Conservation (phyloP, 53 echinoderm and acorn worm genomes). For the Luidia sarsii region DNA sequence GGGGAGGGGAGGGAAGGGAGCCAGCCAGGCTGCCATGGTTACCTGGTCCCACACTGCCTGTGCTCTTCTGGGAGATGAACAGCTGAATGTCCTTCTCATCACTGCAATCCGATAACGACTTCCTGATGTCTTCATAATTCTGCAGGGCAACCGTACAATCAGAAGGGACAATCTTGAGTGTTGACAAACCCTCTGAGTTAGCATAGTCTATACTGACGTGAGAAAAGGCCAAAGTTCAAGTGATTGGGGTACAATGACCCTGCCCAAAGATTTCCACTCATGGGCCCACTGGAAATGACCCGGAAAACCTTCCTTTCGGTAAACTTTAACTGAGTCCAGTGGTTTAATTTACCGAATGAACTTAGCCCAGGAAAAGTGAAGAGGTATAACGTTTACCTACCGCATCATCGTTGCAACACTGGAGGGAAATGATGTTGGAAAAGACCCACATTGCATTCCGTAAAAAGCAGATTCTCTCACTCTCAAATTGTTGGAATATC, state of each 20-base stretch:
- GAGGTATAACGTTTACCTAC: constrained; percentile 48
- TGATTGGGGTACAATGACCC: too few species aligned
- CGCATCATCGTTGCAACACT: constrained; percentile 78
- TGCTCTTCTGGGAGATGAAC: constrained; percentile 81
- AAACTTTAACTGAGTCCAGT: too few species aligned
- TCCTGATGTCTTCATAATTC: constrained; percentile 79
- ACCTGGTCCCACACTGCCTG: constrained; percentile 86
- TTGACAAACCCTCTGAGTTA: too few species aligned
- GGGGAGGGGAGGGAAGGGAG: too few species aligned
- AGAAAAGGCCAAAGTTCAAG: too few species aligned
- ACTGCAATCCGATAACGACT: constrained; percentile 68
- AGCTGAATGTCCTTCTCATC: constrained; percentile 82
- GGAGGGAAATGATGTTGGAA: constrained; percentile 74
- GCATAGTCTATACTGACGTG: too few species aligned
- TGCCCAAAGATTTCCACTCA: too few species aligned
- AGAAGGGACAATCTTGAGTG: too few species aligned
- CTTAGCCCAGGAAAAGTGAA: background rate
- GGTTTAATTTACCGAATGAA: background rate
- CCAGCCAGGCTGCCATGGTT: constrained; percentile 10
- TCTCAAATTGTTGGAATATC: constrained; percentile 79
- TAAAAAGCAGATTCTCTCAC: constrained; percentile 80
- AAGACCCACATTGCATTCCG: constrained; percentile 82
- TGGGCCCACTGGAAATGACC: too few species aligned
- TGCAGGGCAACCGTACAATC: too few species aligned
- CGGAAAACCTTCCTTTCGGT: too few species aligned